Base-by-base conservation (phyloP, 2,888 invertebrate species). In the Ptilodon capucinus region DNA sequence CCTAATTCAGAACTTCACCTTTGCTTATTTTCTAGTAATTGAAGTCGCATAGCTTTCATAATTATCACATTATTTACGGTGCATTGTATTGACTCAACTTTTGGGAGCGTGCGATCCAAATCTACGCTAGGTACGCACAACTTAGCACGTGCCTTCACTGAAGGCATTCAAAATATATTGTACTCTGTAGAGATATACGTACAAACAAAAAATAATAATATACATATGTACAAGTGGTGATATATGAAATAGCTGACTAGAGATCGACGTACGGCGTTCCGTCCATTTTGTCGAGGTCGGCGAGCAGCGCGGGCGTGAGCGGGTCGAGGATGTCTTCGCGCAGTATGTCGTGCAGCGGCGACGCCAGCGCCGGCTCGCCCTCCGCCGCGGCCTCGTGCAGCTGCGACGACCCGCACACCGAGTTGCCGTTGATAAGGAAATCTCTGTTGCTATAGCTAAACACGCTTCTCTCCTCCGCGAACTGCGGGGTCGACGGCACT, bases 401-500 rank as follows among this genome's bases (percentile, higher is more conserved):
- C 56, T 76, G 79, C 21, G 68, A 56, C 7, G 77, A 55, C 21
- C 77, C 82, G 56, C 84, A 84, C 50, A 85, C 80, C 19, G 93
- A 93, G 69, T 93, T 93, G 11, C 93, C 94, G 66, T 93, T 93
- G 42, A 93, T 93, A 5, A 93, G 84, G 60, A 92, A 93, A 73
- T 93, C 93, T 59, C 91, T 73, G 57, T 91, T 91, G 53, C 92
- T 93, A 68, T 93, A 93, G 50, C 93, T 92, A 64, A 93, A 93
- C 36, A 92, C 91, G 61, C 81, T 86, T 42, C 90, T 75, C 21
- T 90, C 91, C 55, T 91, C 86, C 11, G 86, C 83, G 50, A 93
- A 79, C 63, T 94, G 91, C 13, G 96, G 96, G 40, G 81, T 81
- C 8, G 95, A 94, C 18, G 96, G 96, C 81, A 95, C 95, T 0